Evolutionary conservation across 2,797 vertebrate genomes (phyloP).

Genomic region (Kryptolebias ocellatus): DNA sequence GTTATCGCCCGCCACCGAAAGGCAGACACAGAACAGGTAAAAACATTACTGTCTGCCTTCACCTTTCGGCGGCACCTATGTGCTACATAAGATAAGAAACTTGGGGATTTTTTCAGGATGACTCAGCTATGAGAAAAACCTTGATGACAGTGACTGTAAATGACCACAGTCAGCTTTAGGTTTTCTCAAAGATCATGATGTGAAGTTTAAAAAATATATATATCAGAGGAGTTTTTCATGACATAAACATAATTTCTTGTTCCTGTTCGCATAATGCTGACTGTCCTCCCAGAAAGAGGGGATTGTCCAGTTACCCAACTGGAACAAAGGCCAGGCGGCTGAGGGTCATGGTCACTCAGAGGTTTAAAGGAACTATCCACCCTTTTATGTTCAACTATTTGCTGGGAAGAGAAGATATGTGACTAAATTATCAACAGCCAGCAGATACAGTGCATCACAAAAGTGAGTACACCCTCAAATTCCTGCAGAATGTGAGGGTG

Average conservation of each 20-base stretch:
- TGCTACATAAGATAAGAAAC: neutral
- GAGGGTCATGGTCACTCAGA: rapidly evolving
- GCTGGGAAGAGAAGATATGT: neutral
- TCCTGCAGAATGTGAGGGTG: too few relatives aligned
- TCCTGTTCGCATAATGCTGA: neutral
- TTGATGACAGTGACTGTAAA: neutral
- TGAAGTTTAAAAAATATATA: neutral
- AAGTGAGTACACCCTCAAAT: too few relatives aligned
- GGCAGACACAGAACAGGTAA: too few relatives aligned
- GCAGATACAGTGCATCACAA: neutral
- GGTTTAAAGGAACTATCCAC: neutral
- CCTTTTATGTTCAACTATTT: neutral
- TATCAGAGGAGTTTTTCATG: neutral
- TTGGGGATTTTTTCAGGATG: neutral
- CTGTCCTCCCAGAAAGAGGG: neutral
- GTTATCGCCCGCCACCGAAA: too few relatives aligned
- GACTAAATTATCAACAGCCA: neutral
- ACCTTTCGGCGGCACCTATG: too few relatives aligned
- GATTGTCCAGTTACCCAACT: neutral
- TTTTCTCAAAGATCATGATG: neutral
- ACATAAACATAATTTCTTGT: neutral
- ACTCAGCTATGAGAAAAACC: neutral
- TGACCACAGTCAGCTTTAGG: neutral
- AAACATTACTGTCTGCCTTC: too few relatives aligned
- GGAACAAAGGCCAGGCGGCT: neutral